Conservation (phyloP, 1,140 invertebrate species). For the Drosophila elegans region DNA sequence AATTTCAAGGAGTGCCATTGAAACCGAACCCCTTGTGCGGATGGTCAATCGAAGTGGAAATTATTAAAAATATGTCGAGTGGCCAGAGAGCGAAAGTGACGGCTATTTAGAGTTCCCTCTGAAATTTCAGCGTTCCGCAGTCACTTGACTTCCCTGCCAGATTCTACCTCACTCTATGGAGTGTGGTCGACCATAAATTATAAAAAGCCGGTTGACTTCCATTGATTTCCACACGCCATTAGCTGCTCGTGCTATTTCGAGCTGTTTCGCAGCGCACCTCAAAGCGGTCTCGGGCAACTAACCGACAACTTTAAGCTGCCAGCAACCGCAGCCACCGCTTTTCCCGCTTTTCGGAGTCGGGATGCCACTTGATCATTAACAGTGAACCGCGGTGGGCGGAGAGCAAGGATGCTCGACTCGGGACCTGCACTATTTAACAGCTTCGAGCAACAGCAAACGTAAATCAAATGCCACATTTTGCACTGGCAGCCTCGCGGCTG, state of each 20-base stretch:
- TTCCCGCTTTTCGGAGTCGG: not conserved
- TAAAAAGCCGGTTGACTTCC: constrained; percentile 32
- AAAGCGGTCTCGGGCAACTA: constrained; percentile 6
- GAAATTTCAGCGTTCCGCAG: constrained; percentile 11
- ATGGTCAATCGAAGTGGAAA: constrained; percentile 17
- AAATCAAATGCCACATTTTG: constrained; percentile 76
- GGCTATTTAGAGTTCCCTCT: not conserved
- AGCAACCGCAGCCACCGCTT: not conserved
- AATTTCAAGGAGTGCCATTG: constrained; percentile 24
- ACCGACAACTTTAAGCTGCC: constrained; percentile 31
- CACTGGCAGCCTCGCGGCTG: constrained; percentile 36
- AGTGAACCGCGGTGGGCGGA: constrained; percentile 15
- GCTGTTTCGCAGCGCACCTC: not conserved
- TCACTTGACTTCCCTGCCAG: constrained; percentile 6
- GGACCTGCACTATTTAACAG: constrained; percentile 55
- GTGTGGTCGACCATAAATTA: constrained; percentile 23
- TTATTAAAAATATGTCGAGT: constrained; percentile 13
- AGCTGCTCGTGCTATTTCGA: constrained; percentile 23
- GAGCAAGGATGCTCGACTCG: not conserved
- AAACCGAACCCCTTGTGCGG: constrained; percentile 13
- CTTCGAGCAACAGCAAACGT: constrained; percentile 66
- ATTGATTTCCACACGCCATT: constrained; percentile 53
- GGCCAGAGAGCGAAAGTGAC: constrained; percentile 5
- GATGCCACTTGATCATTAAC: constrained; percentile 58
- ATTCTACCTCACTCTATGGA: not conserved